A percentile compares a stretch with the other conserved stretches of the same genome.
These are phyloP conservation scores for Hirundo rustica DNA, from an alignment of 2,797 vertebrate species.

Conservation along the genomic window DNA sequence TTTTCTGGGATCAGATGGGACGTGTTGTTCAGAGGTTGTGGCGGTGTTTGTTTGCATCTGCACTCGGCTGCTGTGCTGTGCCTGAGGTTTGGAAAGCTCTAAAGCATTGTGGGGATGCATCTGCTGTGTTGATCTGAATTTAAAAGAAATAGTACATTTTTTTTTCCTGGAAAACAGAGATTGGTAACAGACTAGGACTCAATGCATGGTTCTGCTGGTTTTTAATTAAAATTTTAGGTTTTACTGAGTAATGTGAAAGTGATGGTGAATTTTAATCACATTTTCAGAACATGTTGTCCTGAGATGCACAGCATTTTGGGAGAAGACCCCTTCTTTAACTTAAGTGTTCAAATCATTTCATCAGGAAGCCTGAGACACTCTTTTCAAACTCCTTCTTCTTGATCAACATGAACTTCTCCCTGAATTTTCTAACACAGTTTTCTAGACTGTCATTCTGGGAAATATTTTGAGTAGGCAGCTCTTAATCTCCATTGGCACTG, in stretches of 20 bases:
- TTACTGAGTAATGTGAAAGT: background rate
- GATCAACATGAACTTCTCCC: background rate
- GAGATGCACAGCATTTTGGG: background rate
- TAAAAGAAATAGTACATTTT: background rate
- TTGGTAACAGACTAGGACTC: background rate
- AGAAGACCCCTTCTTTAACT: background rate
- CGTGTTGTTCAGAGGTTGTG: background rate
- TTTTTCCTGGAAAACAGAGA: background rate
- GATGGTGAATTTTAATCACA: background rate
- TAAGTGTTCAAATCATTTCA: background rate
- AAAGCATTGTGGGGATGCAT: background rate
- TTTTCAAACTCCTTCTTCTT: background rate
- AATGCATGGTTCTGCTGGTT: background rate
- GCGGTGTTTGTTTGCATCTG: background rate
- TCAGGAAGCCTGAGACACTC: background rate
- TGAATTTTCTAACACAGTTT: background rate
- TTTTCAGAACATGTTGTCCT: background rate
- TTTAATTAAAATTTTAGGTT: background rate
- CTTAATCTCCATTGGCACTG: background rate
- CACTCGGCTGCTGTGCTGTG: background rate
- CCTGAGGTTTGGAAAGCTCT: background rate
- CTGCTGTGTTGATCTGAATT: background rate
- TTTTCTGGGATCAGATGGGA: background rate
- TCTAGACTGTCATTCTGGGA: background rate
- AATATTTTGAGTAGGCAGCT: background rate